phyloP scores from a whole-genome alignment of 2,113 vertebrate species.

The Pterocles orientalis region DNA sequence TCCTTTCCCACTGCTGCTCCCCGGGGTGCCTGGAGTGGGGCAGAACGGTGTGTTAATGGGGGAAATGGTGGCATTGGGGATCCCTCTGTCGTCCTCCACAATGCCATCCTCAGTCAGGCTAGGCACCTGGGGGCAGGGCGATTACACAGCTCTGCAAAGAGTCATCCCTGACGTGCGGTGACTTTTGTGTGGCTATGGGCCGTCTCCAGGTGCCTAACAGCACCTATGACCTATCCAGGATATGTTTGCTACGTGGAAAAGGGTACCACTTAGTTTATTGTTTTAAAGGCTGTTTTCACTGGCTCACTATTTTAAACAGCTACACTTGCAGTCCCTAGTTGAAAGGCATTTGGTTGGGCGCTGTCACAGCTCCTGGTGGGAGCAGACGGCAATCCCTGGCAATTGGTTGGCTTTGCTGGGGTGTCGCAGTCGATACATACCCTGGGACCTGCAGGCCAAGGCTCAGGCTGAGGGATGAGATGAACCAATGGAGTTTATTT shows the following conservation, averaged over 20 bases:
- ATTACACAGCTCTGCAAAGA: not conserved
- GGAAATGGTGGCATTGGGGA: not conserved
- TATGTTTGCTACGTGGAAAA: not conserved
- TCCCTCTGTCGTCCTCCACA: not conserved
- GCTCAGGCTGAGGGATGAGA: not conserved
- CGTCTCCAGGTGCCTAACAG: not conserved
- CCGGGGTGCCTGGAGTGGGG: not conserved
- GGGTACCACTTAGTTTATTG: not conserved
- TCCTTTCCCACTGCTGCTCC: not conserved
- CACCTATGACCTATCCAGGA: not conserved
- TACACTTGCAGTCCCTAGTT: not conserved
- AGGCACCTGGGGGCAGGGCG: not conserved
- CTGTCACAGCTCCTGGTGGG: not conserved
- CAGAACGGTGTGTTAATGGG: not conserved
- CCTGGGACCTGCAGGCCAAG: not conserved
- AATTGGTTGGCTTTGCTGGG: not conserved
- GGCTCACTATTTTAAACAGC: not conserved
- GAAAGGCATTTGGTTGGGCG: not conserved
- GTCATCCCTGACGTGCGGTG: accelerated
- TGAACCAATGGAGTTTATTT: not conserved
- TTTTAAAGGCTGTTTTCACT: not conserved
- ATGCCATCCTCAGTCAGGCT: not conserved
- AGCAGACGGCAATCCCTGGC: not conserved
- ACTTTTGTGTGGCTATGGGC: accelerated
- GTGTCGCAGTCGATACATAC: accelerated